Percentiles rank a stretch among this genome's conserved stretches.
phyloP scores from a whole-genome alignment of 2,113 vertebrate species.

The Bos taurus region ARS-UCD2.0 NC_037353.1:44532501-44533000 shows the following conservation, averaged over 20 bases:
- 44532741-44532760: background rate
- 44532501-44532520: background rate
- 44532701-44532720: background rate
- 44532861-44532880: background rate
- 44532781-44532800: background rate
- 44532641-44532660: background rate
- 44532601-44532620: background rate
- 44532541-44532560: background rate
- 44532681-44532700: background rate
- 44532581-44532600: background rate
- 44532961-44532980: background rate
- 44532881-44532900: background rate
- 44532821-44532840: background rate
- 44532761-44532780: background rate
- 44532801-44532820: background rate
- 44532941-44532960: background rate
- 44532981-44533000: background rate
- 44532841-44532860: background rate
- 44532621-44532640: background rate
- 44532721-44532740: background rate
- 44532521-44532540: background rate
- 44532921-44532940: rapidly evolving
- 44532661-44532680: background rate
- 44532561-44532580: background rate
- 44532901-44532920: background rate